Base-by-base conservation (phyloP, 2,113 vertebrate genomes). In the Alethe diademata region DNA sequence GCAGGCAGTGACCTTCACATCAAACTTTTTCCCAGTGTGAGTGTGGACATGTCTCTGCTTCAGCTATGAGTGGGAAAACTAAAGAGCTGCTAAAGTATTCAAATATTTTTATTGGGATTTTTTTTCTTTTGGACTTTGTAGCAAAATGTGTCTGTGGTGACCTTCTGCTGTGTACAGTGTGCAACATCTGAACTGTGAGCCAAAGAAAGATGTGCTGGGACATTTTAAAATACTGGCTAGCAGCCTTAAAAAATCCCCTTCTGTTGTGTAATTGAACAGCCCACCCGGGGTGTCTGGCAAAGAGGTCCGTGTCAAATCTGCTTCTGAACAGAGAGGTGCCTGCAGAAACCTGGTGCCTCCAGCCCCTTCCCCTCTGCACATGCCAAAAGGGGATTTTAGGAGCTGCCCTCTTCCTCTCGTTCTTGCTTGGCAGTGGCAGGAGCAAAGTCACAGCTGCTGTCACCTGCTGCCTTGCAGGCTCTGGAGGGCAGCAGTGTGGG, bases 261-360 rank as follows among this genome's bases (percentile, higher is more conserved):
- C 18, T 56, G 45, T 9, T 33, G 31, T n/a, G 76, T 31, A 54
- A 62, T 8, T 47, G 60, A 75, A 15, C 61, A 22, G 51, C 75
- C 47, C 61, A 57, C 48, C 48, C 1, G 0, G 45, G 69, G 33
- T 2, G 1, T 29, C 58, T 90, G 69, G 65, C 74, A 40, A 33
- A 38, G 47, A 74, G 19, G 14, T 7, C 24, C 3, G 0, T 0
- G 0, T 14, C 50, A 60, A n/a, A 40, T 29, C 54, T 66, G 60
- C 28, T 19, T 33, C 56, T 35, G 36, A 78, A 17, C 45, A 85
- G 64, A 8, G 0, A 28, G 16, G 19, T 72, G 54, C 31, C 6
- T 22, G 31, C 14, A 25, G 13, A 57, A 72, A 60, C 33, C 29
- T 2, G 0, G 28, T 35, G 43, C 40, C 47, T 24, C 38, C 48